These are phyloP conservation scores for Brachypodius melanocephalos DNA, from an alignment of 2,113 vertebrate genomes.

Conservation along the genomic window DNA sequence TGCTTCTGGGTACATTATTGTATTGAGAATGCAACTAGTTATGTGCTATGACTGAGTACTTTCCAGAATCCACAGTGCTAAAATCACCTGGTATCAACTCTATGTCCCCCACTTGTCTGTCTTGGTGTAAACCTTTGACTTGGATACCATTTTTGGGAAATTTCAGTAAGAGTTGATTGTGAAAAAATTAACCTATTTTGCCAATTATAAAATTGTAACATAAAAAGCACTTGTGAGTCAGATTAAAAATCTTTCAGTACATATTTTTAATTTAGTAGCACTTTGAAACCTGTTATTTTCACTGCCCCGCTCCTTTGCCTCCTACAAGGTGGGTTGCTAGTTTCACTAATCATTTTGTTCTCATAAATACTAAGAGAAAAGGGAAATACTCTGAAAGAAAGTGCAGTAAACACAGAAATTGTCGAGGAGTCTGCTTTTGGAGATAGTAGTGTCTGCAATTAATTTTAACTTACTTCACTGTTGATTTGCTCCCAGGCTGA, in stretches of 20 bases:
- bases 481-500: background rate
- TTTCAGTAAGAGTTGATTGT: background rate
- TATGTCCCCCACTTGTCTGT: background rate
- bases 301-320: background rate
- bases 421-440: background rate
- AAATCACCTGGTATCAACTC: background rate
- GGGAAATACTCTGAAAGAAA: background rate
- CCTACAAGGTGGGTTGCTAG: background rate
- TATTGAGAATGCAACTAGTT: background rate
- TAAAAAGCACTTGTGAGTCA: background rate
- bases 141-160: background rate
- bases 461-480: conserved; percentile 2
- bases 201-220: background rate
- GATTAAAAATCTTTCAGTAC: background rate
- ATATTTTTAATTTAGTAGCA: background rate
- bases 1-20: background rate
- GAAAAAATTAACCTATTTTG: background rate
- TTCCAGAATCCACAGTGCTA: background rate
- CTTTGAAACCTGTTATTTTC: background rate
- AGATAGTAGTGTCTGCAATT: background rate
- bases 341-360: background rate
- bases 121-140: background rate
- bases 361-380: background rate
- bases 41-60: background rate
- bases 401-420: background rate